Percentiles rank a stretch among this genome's conserved stretches.
Evolutionary conservation across 2,113 vertebrate genomes (phyloP).

Genomic region (Sardina pilchardus): DNA sequence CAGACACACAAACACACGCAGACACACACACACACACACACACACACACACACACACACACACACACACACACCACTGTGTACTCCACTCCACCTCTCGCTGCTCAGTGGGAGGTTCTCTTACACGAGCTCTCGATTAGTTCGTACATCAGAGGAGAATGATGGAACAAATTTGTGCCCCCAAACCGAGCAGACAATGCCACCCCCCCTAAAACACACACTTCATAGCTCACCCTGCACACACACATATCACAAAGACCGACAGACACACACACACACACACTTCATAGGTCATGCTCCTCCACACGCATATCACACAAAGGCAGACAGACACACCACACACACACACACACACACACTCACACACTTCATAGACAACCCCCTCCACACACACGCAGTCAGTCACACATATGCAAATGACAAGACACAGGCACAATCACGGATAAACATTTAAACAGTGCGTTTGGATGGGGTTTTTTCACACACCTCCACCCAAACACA

Average conservation of each 20-base stretch:
- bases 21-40: background rate
- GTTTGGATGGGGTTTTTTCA: conserved; percentile 38
- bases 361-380: background rate
- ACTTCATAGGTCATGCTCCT: background rate
- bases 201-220: background rate
- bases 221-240: too few species aligned
- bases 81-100: background rate
- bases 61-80: background rate
- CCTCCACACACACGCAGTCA: background rate
- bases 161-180: conserved; percentile 4
- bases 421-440: background rate
- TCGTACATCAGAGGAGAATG: conserved; percentile 23
- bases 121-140: background rate
- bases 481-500: background rate
- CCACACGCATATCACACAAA: background rate
- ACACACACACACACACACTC: background rate
- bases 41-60: background rate
- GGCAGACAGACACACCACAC: background rate
- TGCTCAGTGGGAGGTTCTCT: background rate
- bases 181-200: conserved; percentile 8
- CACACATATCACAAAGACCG: background rate
- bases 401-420: conserved; percentile 13
- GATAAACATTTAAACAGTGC: conserved; percentile 67
- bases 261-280: background rate
- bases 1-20: background rate